Evolutionary conservation across 2,888 invertebrate genomes (phyloP).

Genomic region (Onthophagus sagittarius): DNA sequence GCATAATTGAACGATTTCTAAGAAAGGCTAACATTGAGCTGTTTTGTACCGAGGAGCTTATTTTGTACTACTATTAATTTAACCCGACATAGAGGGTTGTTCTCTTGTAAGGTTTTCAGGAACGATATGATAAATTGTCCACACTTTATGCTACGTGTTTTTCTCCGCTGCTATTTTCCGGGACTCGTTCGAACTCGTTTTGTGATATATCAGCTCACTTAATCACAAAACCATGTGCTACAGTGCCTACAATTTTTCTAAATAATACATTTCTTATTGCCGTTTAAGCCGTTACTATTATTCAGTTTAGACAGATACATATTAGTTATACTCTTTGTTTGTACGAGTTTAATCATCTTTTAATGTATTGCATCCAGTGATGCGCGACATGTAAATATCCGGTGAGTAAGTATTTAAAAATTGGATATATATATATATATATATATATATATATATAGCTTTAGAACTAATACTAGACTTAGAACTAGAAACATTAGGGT

Average conservation of each 20-base stretch:
- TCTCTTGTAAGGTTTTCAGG: neutral
- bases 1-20: neutral
- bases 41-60: neutral
- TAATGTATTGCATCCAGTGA: no score
- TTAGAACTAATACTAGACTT: no score
- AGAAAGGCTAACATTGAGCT: neutral
- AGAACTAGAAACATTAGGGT: no score
- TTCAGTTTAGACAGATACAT: neutral
- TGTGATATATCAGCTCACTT: neutral
- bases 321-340: neutral
- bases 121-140: neutral
- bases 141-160: neutral
- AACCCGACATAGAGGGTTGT: neutral
- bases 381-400: no score
- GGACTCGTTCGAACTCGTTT: neutral
- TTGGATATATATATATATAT: no score
- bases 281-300: neutral
- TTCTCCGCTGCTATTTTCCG: neutral
- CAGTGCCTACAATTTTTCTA: neutral
- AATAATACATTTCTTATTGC: neutral
- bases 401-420: no score
- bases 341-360: neutral
- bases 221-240: neutral
- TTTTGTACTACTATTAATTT: neutral
- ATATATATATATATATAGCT: no score